Base-by-base conservation (phyloP, 2,113 vertebrate genomes). In the Coturnix japonica region DNA sequence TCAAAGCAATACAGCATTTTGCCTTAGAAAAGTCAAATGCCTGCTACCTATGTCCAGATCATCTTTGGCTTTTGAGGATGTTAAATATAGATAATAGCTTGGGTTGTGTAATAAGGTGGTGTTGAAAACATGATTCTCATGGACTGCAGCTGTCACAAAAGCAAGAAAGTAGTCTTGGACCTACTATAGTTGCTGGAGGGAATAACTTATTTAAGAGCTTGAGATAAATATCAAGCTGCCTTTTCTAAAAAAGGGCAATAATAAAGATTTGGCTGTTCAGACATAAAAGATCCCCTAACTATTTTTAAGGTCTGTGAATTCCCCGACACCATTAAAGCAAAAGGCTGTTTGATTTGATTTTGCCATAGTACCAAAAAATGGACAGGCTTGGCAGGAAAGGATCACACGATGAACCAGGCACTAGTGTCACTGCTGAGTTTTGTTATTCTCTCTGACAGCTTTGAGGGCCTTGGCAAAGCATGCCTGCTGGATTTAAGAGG, bases 361-460 rank as follows among this genome's bases (percentile, higher is more conserved):
- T 54, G 23, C 33, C 73, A 35, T 15, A 8, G 57, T 74, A 39
- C 65, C 73, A 89, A 35, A 79, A 72, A 85, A 70, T 49, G 43
- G 28, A 57, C 61, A 72, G 78, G 6, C 61, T 87, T 78, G 57
- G 63, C 79, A 64, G 59, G 44, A 82, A 82, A 23, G 31, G 26
- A 70, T 56, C 37, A 37, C 23, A 41, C 17, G 65, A 74, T 47
- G 47, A 80, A 85, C 41, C 18, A 75, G 53, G 61, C 61, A 80
- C 28, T 85, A 64, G 53, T 20, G n/a, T 87, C 2, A 1, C 57
- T 91, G 59, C 15, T 65, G 69, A 64, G 33, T 76, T 83, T 89
- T 74, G 77, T 83, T 94, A 77, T 70, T 85, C 63, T 33, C 21
- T 78, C 60, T 90, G 80, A 88, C 76, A 92, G 56, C 47, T 78